A percentile compares a stretch with the other conserved stretches of the same genome.
phyloP scores from a whole-genome alignment of 2,888 invertebrate genomes.

The Dendrolimus pini region DNA sequence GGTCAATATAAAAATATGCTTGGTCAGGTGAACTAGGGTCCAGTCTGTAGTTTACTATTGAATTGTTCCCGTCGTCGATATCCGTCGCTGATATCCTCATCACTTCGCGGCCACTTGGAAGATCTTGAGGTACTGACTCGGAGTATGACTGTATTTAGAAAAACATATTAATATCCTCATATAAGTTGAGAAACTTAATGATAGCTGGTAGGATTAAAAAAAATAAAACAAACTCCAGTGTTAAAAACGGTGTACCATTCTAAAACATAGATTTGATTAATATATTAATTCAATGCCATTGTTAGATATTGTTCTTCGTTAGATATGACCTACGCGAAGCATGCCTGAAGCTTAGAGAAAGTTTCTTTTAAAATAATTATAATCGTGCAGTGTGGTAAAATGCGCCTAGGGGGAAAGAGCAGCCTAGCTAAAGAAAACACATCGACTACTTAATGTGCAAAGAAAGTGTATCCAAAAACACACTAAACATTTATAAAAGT shows the following conservation, averaged over 20 bases:
- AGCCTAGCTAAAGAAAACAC: constrained; percentile 73
- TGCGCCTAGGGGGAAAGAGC: constrained; percentile 71
- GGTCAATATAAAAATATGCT: constrained; percentile 88
- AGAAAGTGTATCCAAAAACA: constrained; percentile 65
- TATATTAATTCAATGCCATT: too few species aligned
- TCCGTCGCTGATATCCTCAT: constrained; percentile 95
- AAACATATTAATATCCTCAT: constrained; percentile 12
- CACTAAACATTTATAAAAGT: constrained; percentile 52
- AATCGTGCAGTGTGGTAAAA: constrained; percentile 75
- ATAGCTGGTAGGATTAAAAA: too few species aligned
- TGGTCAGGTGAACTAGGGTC: constrained; percentile 64
- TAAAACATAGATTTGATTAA: too few species aligned
- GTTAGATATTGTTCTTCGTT: constrained; percentile 1
- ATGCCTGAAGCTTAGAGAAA: constrained; percentile 73
- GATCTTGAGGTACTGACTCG: constrained; percentile 90
- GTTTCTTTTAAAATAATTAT: constrained; percentile 65
- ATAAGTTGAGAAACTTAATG: background rate
- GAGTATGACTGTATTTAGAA: constrained; percentile 62
- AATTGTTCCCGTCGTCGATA: constrained; percentile 94
- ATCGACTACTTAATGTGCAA: constrained; percentile 72
- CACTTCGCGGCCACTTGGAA: constrained; percentile 82
- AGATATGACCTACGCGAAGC: constrained; percentile 70
- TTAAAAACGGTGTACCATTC: too few species aligned
- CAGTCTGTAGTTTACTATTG: constrained; percentile 85
- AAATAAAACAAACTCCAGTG: too few species aligned